Evolutionary conservation across 2,113 vertebrate species (phyloP), one percentile per base, ranked within the genome.

Genomic region (Thalassarche chlororhynchos): DNA sequence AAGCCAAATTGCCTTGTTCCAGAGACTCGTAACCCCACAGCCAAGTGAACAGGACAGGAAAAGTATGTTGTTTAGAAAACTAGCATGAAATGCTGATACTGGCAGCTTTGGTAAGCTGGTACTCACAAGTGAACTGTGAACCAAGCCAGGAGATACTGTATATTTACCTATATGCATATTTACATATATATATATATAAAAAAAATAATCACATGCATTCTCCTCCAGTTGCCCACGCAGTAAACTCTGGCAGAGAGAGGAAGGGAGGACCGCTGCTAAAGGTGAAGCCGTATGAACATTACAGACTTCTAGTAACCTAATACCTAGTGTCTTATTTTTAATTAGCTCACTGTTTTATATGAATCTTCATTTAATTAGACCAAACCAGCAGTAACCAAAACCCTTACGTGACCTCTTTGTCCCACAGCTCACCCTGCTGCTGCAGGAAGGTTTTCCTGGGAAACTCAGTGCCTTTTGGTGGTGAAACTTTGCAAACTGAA

Each of bases 11-110:
- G 17, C 55, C 61, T 20, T 7, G 28, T 36, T 57, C 24, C n/a
- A 38, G 58, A 10, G 44, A 12, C 31, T 36, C 1, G 2, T 2
- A 28, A 34, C 26, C 34, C 40, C 49, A 21, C 0, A 1, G 49
- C 7, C 42, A 5, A 6, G 17, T 1, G 23, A 72, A 7, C 10
- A 6, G 34, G 11, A 6, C 15, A 29, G 78, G 46, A 24, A 10
- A 31, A 42, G 42, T 17, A 11, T 12, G 26, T 13, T 5, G 4
- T 3, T 25, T 4, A 46, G 54, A 32, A 57, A 62, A 40, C 8
- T 8, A 57, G 54, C 24, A 9, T 3, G 40, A 5, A 51, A 16
- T 14, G 10, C 55, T 47, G 62, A 5, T n/a, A 5, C 14, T 38
- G 64, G 14, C 2, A 15, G 24, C 36, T 62, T 52, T 71, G 51